A percentile compares a stretch with the other conserved stretches of the same genome.
phyloP scores from a whole-genome alignment of 2,113 vertebrate species.

The Corythornis vintsioides region DNA sequence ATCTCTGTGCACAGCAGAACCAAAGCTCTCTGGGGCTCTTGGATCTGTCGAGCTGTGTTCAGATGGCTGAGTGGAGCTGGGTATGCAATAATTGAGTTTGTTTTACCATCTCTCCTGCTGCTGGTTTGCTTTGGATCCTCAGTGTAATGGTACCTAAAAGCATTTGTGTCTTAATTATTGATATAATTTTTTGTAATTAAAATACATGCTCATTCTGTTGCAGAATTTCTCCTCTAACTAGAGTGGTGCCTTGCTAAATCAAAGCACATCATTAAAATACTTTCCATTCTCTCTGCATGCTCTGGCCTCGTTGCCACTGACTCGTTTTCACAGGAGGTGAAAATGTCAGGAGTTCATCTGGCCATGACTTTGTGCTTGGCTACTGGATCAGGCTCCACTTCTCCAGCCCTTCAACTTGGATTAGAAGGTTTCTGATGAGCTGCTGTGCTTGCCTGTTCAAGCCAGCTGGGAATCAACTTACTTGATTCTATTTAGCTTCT shows the following conservation, averaged over 20 bases:
- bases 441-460: background rate
- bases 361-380: background rate
- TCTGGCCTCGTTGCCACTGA: background rate
- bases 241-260: background rate
- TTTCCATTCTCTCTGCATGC: background rate
- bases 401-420: background rate
- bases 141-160: background rate
- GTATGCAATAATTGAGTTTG: fast-evolving
- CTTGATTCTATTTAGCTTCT: background rate
- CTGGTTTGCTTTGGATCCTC: background rate
- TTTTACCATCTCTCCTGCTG: background rate
- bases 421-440: background rate
- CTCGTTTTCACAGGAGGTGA: background rate
- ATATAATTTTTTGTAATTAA: background rate
- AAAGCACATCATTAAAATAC: background rate
- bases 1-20: background rate
- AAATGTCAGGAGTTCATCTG: background rate
- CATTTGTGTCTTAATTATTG: background rate
- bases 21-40: fast-evolving
- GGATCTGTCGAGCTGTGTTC: background rate
- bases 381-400: background rate
- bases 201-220: background rate
- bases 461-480: background rate
- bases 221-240: background rate
- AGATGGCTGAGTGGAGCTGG: background rate